Evolutionary conservation across 1,140 invertebrate genomes (phyloP), one percentile per base, ranked within the genome.

Genomic region (Brachionus rubens): DNA sequence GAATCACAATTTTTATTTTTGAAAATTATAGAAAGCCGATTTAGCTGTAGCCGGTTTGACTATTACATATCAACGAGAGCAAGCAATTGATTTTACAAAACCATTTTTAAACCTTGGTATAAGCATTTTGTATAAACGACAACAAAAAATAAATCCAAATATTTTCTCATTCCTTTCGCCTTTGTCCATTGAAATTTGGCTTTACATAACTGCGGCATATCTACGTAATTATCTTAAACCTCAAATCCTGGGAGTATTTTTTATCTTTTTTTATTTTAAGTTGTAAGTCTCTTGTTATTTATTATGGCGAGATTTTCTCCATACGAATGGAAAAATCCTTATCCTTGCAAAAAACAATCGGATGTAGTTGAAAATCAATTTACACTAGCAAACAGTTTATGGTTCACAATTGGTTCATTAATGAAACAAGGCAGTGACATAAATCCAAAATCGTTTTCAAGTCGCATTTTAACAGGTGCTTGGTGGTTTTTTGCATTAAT

Each of bases 401-500:
- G 93, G 93, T 95, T 95, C 85, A 93, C 93, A 81, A 95, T 93
- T 7, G 94, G 94, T 7, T 65, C 40, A 43, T 46, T 65, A 43
- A 65, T 65, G 33, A 65, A 70, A 21, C 28, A 24, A 84, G 84
- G 83, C 50, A 84, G 81, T 72, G 84, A 85, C 40, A 81, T 85
- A 2, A 81, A 82, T 19, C 83, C 83, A 0, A 76, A 80, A 30
- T 83, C 94, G 1, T 88, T 94, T 75, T 93, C 92, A 0, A 95
- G 95, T 3, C 87, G 96, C 33, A 94, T 98, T 79, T 93, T 97
- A 0, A 94, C 94, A 2, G 92, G 92, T 56, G 93, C 95, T 0
- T 99, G 96, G 96, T 99, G 96, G 95, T 98, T 99, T 85, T 99
- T 99, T 84, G 97, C 95, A 0, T 88, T 99, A 21, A 98, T 99